Conservation (phyloP, 2,113 vertebrate species). For the Drymodes brunneopygia region DNA sequence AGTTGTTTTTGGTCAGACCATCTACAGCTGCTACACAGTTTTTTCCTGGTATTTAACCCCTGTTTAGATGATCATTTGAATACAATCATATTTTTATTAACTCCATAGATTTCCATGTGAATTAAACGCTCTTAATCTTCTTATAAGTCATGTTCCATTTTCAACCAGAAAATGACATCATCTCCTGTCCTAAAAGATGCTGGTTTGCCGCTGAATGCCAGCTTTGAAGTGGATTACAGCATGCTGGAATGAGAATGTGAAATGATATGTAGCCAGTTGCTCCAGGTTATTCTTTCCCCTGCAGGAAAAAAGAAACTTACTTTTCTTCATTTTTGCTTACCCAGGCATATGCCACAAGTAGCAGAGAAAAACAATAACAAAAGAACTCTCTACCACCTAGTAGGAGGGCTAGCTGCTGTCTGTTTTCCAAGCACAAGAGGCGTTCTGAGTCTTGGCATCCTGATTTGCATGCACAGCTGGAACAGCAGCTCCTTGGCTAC, state of each 20-base stretch:
- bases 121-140: neutral
- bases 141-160: neutral
- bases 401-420: neutral
- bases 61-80: neutral
- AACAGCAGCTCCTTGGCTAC: neutral
- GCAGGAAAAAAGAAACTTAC: neutral
- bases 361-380: neutral
- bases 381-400: neutral
- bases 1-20: neutral
- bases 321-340: neutral
- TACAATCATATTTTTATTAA: neutral
- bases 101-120: neutral
- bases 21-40: neutral
- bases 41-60: neutral
- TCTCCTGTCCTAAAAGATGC: neutral
- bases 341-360: neutral
- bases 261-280: neutral
- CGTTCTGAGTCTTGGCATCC: neutral
- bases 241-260: neutral
- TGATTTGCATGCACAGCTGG: neutral
- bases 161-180: neutral
- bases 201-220: neutral
- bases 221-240: neutral
- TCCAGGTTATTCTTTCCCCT: neutral
- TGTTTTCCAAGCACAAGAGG: neutral